Evolutionary conservation across 2,888 invertebrate genomes (phyloP).

Genomic region (Cerceris rybyensis): DNA sequence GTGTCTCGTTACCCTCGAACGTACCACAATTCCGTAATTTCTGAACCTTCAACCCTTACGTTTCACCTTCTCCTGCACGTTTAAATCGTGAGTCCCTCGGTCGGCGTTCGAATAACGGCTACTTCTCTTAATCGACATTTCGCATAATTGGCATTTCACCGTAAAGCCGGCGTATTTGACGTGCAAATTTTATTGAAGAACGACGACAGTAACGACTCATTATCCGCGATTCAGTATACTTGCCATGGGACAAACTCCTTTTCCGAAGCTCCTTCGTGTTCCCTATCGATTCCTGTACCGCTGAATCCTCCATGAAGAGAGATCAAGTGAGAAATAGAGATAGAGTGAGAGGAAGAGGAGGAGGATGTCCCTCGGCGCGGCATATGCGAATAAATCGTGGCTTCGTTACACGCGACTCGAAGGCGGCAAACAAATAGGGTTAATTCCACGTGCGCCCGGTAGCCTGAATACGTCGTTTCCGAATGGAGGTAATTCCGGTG

Average conservation of each 20-base stretch:
- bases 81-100: conserved; percentile 23
- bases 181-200: conserved; percentile 55
- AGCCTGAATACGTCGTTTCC: conserved; percentile 81
- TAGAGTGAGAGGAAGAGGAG: conserved; percentile 24
- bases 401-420: conserved; percentile 76
- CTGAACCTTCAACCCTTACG: not conserved
- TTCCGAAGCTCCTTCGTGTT: conserved; percentile 43
- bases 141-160: conserved; percentile 44
- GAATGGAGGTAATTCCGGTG: conserved; percentile 81
- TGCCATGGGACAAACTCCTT: conserved; percentile 63
- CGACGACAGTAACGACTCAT: conserved; percentile 62
- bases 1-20: not conserved
- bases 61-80: conserved; percentile 13
- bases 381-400: conserved; percentile 74
- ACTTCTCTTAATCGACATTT: conserved; percentile 53
- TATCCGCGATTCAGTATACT: conserved; percentile 65
- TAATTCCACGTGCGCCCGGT: conserved; percentile 79
- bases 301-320: conserved; percentile 46
- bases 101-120: conserved; percentile 37
- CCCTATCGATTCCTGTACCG: conserved; percentile 56
- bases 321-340: not conserved
- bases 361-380: conserved; percentile 34
- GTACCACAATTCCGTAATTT: not conserved
- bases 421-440: conserved; percentile 80
- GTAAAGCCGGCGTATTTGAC: conserved; percentile 39